Evolutionary conservation across 2,888 invertebrate species (phyloP).

Genomic region (Shargacucullia verbasci): DNA sequence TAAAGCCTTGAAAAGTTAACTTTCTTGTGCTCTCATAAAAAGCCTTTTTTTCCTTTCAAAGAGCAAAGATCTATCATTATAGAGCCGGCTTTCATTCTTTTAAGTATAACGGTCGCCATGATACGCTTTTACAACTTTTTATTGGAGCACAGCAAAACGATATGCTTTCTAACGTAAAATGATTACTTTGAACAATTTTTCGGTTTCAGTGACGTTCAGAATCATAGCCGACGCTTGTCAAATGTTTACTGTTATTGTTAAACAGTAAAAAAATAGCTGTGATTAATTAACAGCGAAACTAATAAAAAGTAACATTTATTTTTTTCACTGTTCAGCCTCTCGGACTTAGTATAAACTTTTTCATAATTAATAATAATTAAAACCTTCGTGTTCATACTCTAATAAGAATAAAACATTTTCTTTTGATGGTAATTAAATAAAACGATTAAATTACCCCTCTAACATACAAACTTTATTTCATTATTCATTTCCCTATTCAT

Average conservation of each 20-base stretch:
- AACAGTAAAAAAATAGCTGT: conserved; percentile 12
- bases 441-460: too few relatives aligned
- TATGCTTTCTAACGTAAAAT: conserved; percentile 79
- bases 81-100: conserved; percentile 58
- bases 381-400: too few relatives aligned
- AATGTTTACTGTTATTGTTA: conserved; percentile 8
- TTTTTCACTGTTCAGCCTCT: conserved; percentile 5
- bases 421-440: too few relatives aligned
- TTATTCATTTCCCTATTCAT: not conserved
- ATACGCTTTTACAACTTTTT: conserved; percentile 75
- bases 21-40: conserved; percentile 37
- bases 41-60: conserved; percentile 50
- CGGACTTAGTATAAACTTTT: too few relatives aligned
- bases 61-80: conserved; percentile 55
- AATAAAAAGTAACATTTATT: conserved; percentile 5
- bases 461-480: not conserved
- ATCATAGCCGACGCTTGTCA: conserved; percentile 2
- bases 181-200: conserved; percentile 40
- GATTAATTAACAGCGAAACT: conserved; percentile 2
- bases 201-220: conserved; percentile 33
- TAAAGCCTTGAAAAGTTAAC: conserved; percentile 21
- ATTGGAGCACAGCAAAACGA: conserved; percentile 80
- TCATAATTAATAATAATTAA: too few relatives aligned
- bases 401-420: too few relatives aligned
- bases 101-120: conserved; percentile 69